A percentile compares a stretch with the other conserved stretches of the same genome.
Conservation (phyloP, 2,797 vertebrate genomes). For the Mareca penelope region DNA sequence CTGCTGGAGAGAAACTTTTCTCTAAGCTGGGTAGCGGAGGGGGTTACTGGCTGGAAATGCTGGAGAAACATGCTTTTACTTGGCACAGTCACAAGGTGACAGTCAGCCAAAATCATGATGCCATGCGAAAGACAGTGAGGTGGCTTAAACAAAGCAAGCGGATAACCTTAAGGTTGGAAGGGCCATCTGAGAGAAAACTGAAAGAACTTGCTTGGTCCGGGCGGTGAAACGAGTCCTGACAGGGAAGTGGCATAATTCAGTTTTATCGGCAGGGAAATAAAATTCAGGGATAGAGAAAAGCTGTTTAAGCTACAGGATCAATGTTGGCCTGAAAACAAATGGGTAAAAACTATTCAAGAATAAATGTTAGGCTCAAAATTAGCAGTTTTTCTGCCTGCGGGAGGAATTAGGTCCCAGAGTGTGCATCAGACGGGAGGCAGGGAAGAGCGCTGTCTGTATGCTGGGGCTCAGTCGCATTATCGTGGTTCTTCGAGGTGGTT, state of each 20-base stretch:
- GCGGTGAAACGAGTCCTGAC: not conserved
- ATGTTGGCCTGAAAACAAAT: slow-evolving; percentile 47
- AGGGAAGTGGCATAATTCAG: not conserved
- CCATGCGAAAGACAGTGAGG: not conserved
- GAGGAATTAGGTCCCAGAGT: not conserved
- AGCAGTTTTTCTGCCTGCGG: not conserved
- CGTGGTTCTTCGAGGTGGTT: rapidly evolving
- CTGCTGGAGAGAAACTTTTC: not conserved
- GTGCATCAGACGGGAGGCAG: not conserved
- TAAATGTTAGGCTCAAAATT: slow-evolving; percentile 6
- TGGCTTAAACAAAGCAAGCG: not conserved
- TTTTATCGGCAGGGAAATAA: slow-evolving; percentile 20
- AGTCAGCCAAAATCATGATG: rapidly evolving
- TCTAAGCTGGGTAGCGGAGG: not conserved
- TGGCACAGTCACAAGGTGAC: not conserved
- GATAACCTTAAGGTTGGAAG: not conserved
- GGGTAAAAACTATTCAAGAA: slow-evolving; percentile 23
- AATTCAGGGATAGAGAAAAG: slow-evolving; percentile 22
- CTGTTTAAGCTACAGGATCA: slow-evolving; percentile 49
- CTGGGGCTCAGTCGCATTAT: not conserved
- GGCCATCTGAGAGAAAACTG: not conserved
- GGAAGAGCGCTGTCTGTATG: not conserved
- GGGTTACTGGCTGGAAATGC: not conserved
- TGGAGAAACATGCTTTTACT: not conserved
- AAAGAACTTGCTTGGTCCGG: not conserved